Evolutionary conservation across 2,888 invertebrate species (phyloP).

Genomic region (Tetramorium bicarinatum): DNA sequence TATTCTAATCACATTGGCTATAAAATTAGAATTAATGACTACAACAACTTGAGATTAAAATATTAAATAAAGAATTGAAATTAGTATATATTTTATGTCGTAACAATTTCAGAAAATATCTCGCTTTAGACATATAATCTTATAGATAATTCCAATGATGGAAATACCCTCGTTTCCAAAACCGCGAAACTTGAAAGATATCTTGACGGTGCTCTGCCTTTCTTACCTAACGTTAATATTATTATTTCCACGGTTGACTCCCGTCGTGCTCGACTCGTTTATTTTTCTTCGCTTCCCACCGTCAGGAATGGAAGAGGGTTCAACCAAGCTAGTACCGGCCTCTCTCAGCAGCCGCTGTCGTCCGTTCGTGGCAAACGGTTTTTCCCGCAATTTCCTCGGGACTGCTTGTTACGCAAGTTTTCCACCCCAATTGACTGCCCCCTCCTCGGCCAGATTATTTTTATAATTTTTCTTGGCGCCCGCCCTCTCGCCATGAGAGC

Average conservation of each 20-base stretch:
- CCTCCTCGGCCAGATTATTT: slow-evolving; percentile 83
- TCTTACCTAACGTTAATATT: slow-evolving; percentile 70
- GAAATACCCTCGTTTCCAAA: background rate
- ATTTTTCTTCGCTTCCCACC: slow-evolving; percentile 77
- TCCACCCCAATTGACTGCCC: slow-evolving; percentile 83
- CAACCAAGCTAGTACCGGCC: slow-evolving; percentile 57
- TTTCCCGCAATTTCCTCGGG: slow-evolving; percentile 82
- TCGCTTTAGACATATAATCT: background rate
- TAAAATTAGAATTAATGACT: slow-evolving; percentile 1
- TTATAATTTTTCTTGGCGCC: slow-evolving; percentile 83
- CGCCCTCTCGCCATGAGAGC: slow-evolving; percentile 74
- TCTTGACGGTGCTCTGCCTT: background rate
- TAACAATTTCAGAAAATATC: background rate
- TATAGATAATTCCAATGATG: background rate
- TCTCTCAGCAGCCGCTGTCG: slow-evolving; percentile 69
- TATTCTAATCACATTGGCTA: background rate
- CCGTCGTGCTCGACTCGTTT: slow-evolving; percentile 76
- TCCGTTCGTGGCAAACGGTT: slow-evolving; percentile 78
- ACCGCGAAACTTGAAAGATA: slow-evolving; percentile 52
- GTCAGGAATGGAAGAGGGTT: slow-evolving; percentile 63
- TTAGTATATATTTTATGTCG: background rate
- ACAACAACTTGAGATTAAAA: background rate
- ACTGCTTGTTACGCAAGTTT: slow-evolving; percentile 84
- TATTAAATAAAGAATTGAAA: background rate
- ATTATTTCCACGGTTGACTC: slow-evolving; percentile 75